Percentiles rank a stretch among this genome's conserved stretches.
Evolutionary conservation across 2,888 invertebrate genomes (phyloP).

Genomic region (Xestia sexstrigata): DNA sequence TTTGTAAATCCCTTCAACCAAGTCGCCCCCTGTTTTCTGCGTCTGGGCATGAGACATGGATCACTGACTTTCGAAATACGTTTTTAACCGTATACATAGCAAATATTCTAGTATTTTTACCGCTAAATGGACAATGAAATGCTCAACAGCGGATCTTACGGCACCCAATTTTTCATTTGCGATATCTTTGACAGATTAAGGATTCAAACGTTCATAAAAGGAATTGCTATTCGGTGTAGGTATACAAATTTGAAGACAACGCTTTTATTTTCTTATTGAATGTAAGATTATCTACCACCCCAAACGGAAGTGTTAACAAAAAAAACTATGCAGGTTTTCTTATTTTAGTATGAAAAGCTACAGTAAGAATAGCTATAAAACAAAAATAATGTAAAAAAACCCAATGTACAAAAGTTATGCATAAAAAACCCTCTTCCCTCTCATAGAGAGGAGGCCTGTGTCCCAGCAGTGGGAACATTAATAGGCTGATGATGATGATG

Average conservation of each 20-base stretch:
- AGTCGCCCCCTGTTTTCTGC: slow-evolving; percentile 2
- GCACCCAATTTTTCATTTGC: neutral
- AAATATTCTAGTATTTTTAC: neutral
- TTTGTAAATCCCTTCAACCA: slow-evolving; percentile 43
- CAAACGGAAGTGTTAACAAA: neutral
- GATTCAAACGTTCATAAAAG: neutral
- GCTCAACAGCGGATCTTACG: neutral
- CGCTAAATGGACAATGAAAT: neutral
- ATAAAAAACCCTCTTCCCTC: no score
- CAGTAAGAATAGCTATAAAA: neutral
- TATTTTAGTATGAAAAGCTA: neutral
- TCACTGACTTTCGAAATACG: slow-evolving; percentile 26
- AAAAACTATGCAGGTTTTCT: neutral
- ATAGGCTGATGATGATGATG: no score
- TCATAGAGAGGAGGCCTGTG: no score
- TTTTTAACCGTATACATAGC: neutral
- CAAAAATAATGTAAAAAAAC: neutral
- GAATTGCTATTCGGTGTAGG: neutral
- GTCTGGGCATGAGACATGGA: slow-evolving; percentile 6
- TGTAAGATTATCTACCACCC: neutral
- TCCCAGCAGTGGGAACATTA: no score
- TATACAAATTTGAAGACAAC: neutral
- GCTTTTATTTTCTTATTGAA: neutral
- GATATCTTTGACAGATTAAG: neutral
- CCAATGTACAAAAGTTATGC: neutral